Conservation (phyloP, 2,797 vertebrate species). For the Hemibagrus guttatus region DNA sequence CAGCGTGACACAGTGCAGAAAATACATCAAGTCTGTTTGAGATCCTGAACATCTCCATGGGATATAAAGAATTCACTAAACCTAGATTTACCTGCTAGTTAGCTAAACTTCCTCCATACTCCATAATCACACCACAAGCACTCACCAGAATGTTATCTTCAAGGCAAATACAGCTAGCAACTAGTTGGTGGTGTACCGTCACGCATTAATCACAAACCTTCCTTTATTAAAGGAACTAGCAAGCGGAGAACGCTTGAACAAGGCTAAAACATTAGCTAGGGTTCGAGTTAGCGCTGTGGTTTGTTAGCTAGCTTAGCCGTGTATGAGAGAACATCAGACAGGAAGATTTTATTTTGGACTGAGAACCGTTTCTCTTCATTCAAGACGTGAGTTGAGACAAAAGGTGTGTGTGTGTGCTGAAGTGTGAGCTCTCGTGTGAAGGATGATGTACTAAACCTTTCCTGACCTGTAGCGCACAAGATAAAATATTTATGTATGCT, state of each 20-base stretch:
- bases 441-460: conserved; percentile 82
- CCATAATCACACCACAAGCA: not conserved
- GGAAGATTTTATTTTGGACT: too few species aligned
- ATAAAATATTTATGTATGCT: conserved; percentile 87
- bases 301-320: not conserved
- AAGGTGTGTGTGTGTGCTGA: conserved; percentile 59
- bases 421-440: conserved; percentile 76
- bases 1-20: not conserved
- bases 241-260: not conserved
- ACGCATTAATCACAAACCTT: not conserved
- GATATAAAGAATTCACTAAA: not conserved
- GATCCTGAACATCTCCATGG: not conserved
- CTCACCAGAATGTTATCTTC: not conserved
- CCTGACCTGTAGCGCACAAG: conserved; percentile 76
- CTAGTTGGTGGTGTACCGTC: not conserved
- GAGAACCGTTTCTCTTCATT: conserved; percentile 57
- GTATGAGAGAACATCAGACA: too few species aligned
- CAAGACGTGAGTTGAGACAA: conserved; percentile 59
- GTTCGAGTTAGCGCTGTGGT: not conserved
- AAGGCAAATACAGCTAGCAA: not conserved
- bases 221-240: not conserved
- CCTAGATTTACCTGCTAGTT: not conserved
- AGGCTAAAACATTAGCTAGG: not conserved
- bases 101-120: not conserved
- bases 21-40: not conserved